Evolutionary conservation across 1,140 invertebrate genomes (phyloP).

Genomic region (Lasioglossum baleicum): DNA sequence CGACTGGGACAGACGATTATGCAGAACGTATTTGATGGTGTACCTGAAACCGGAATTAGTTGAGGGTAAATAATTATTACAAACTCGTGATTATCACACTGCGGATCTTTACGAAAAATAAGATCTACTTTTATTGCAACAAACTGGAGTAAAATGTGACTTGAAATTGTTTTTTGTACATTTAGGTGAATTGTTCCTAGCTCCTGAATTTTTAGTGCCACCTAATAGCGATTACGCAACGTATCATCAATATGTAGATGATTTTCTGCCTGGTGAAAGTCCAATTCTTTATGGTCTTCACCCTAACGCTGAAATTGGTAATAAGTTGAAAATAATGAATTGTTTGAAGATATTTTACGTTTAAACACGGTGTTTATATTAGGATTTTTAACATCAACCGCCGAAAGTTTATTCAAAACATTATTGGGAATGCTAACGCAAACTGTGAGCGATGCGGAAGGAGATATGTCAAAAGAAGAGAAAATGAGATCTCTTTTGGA

Average conservation of each 20-base stretch:
- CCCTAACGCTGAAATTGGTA: slow-evolving; percentile 96
- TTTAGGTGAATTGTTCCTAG: slow-evolving; percentile 86
- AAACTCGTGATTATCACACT: no score
- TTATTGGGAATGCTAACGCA: slow-evolving; percentile 96
- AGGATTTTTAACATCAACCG: slow-evolving; percentile 90
- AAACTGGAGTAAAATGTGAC: no score
- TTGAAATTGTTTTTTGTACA: no score
- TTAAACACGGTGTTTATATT: not conserved
- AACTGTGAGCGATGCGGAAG: slow-evolving; percentile 85
- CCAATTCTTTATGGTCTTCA: slow-evolving; percentile 95
- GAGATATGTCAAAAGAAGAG: slow-evolving; percentile 88
- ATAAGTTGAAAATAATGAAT: not conserved
- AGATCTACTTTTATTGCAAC: no score
- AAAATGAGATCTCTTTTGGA: slow-evolving; percentile 91
- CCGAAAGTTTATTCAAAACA: slow-evolving; percentile 92
- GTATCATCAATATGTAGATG: slow-evolving; percentile 95
- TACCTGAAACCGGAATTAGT: slow-evolving; percentile 92
- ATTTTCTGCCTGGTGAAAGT: slow-evolving; percentile 91
- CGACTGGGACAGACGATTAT: slow-evolving; percentile 95
- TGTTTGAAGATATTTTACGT: not conserved
- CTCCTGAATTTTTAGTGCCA: slow-evolving; percentile 90
- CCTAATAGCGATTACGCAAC: slow-evolving; percentile 92
- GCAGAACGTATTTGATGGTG: slow-evolving; percentile 92
- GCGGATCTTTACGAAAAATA: no score
- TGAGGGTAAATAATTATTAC: slow-evolving; percentile 80